A percentile compares a stretch with the other conserved stretches of the same genome.
phyloP scores from a whole-genome alignment of 2,113 vertebrate species.

The Spizaetus ornatus region DNA sequence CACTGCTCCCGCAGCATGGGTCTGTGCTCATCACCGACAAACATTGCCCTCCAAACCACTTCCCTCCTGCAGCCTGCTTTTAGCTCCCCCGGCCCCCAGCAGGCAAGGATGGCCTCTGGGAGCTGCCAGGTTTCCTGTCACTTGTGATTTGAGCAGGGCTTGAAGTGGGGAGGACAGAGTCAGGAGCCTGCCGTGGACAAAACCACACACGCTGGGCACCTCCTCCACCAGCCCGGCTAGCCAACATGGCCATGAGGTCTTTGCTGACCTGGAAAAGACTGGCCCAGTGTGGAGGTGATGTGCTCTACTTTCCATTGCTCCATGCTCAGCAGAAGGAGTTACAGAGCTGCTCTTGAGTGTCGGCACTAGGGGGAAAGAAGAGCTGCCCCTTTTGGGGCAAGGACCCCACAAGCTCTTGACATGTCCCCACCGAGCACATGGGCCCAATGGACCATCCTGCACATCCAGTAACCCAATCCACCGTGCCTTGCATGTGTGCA shows the following conservation, averaged over 20 bases:
- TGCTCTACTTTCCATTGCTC: background rate
- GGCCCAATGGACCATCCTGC: background rate
- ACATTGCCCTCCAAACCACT: slow-evolving; percentile 45
- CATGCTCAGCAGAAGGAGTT: background rate
- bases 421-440: accelerated
- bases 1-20: slow-evolving; percentile 12
- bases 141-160: background rate
- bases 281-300: background rate
- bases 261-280: background rate
- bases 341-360: background rate
- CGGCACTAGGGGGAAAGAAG: too few species aligned
- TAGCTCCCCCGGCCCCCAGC: background rate
- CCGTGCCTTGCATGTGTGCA: accelerated
- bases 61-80: slow-evolving; percentile 34
- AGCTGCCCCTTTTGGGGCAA: background rate
- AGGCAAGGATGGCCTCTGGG: background rate
- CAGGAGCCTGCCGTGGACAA: background rate
- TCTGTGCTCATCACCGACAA: background rate
- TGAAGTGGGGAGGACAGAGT: background rate
- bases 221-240: background rate
- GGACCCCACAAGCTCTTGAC: background rate
- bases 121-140: background rate
- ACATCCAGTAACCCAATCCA: background rate
- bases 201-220: background rate
- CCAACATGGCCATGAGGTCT: background rate